Percentiles rank a stretch among this genome's conserved stretches.
phyloP scores from a whole-genome alignment of 2,888 invertebrate species.

The Sycophila texana region DNA sequence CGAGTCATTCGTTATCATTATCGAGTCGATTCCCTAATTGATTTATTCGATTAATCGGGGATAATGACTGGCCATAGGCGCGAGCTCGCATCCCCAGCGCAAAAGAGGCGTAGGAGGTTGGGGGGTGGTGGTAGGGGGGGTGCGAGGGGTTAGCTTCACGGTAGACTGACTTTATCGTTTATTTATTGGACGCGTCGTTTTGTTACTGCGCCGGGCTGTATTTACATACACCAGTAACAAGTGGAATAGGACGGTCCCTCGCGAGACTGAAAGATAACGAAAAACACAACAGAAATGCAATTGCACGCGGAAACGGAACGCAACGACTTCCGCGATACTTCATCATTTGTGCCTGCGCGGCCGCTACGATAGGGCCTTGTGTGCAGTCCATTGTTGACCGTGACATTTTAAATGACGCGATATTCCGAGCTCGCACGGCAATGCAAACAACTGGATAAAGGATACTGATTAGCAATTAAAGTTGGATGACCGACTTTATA shows the following conservation, averaged over 20 bases:
- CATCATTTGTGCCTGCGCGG: not conserved
- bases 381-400: conserved; percentile 31
- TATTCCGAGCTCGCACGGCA: not conserved
- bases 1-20: conserved; percentile 65
- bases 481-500: not conserved
- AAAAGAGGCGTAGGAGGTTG: no score
- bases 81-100: conserved; percentile 39
- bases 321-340: conserved; percentile 47
- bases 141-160: conserved; percentile 53
- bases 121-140: no score
- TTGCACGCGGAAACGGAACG: conserved; percentile 12
- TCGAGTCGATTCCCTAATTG: conserved; percentile 67
- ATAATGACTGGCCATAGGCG: conserved; percentile 63
- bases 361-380: no score
- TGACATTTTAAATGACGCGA: conserved; percentile 9
- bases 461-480: conserved; percentile 14
- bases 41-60: conserved; percentile 69
- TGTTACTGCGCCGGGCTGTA: not conserved
- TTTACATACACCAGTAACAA: not conserved
- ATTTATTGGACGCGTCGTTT: conserved; percentile 60
- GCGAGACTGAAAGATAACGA: not conserved
- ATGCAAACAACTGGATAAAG: not conserved
- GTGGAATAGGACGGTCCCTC: not conserved
- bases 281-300: conserved; percentile 2
- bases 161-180: conserved; percentile 63